Evolutionary conservation across 2,888 invertebrate genomes (phyloP), one percentile per base, ranked within the genome.

Genomic region (Orthonevra nobilis): DNA sequence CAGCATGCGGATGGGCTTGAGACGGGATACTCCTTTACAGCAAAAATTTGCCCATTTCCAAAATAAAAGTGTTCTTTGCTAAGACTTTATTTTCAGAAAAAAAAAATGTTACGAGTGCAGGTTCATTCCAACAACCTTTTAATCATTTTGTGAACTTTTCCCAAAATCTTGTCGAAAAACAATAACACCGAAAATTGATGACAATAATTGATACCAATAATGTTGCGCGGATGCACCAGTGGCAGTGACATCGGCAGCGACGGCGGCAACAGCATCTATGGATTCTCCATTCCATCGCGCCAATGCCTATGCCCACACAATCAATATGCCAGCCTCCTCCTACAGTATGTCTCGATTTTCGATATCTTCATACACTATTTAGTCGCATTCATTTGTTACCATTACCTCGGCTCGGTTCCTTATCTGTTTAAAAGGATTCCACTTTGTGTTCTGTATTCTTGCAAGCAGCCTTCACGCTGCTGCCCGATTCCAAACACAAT

Each of bases 361-460:
- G 88, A 87, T 87, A 88, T 87, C 87, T 87, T 87, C 85, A 87
- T 87, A 87, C 84, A 86, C 86, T 87, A 86, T 87, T 87, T 86
- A 87, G 86, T 85, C 85, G 86, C 86, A 87, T 88, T 87, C 87
- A 88, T 88, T 88, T 88, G 88, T 87, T 87, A 85, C 87, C 86
- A 88, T 87, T 88, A 86, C 87, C 86, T 86, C 85, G 85, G 79
- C 84, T 84, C 82, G 84, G 79, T 68, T 73, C 44, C 73, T 79
- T 79, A 79, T 79, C 79, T 79, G 73, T 73, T 79, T 66, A 68
- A 79, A 73, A 79, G 79, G 79, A 79, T 79, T 79, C 68, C 73
- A 73, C 79, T 79, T 79, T 79, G 79, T 79, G 68, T 50, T 73
- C 48, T 72, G 61, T 54, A 15, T 36, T 52, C 52, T 17, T 30